Percentiles rank a stretch among this genome's conserved stretches.
Conservation (phyloP, 1,140 invertebrate species). For the Drosophila sproati region DNA sequence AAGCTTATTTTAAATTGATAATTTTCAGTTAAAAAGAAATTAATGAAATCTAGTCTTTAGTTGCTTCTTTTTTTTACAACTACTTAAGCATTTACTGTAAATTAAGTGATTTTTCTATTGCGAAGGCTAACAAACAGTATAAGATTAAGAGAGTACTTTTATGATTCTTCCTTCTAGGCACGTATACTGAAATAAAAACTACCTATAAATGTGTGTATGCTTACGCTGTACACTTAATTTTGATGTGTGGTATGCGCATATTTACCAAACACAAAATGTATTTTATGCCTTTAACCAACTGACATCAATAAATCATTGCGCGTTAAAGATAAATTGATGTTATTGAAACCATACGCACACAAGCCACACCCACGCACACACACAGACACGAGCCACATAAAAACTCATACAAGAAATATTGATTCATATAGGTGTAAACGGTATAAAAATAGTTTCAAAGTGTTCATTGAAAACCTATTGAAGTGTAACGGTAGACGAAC, state of each 20-base stretch:
- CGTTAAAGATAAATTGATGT: slow-evolving; percentile 49
- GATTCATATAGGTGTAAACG: slow-evolving; percentile 61
- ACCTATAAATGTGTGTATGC: not conserved
- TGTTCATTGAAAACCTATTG: slow-evolving; percentile 81
- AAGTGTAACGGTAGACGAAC: slow-evolving; percentile 69
- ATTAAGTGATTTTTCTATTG: too few relatives aligned
- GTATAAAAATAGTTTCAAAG: slow-evolving; percentile 82
- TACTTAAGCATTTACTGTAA: too few relatives aligned
- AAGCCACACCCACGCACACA: not conserved
- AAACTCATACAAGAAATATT: slow-evolving; percentile 33
- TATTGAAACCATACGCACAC: slow-evolving; percentile 19
- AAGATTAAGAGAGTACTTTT: too few relatives aligned
- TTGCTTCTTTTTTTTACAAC: too few relatives aligned
- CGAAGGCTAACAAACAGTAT: too few relatives aligned
- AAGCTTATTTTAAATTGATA: too few relatives aligned
- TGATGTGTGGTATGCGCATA: slow-evolving; percentile 27
- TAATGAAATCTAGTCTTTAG: too few relatives aligned
- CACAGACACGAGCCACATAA: slow-evolving; percentile 3
- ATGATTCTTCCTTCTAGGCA: too few relatives aligned
- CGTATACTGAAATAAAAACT: not conserved
- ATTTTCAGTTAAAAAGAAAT: too few relatives aligned
- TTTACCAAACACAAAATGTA: slow-evolving; percentile 27
- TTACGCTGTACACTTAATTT: not conserved
- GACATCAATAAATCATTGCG: slow-evolving; percentile 57
- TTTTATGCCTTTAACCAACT: slow-evolving; percentile 31